Base-by-base conservation (phyloP, 23 tunicate species). In the Halocynthia aurantium region DNA sequence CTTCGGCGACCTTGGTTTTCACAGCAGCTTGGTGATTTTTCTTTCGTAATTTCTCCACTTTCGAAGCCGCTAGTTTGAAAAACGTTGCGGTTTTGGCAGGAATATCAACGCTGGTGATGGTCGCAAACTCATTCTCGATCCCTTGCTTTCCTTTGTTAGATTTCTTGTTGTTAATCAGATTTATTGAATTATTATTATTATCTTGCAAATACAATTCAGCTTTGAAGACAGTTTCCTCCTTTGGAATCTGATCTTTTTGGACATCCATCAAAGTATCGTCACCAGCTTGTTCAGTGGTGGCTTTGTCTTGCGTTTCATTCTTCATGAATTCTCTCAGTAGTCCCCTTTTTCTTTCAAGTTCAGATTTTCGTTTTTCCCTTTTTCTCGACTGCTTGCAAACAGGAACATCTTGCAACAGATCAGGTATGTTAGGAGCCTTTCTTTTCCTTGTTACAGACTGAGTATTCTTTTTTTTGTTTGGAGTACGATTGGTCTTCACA, bases 51-150 rank as follows among this genome's bases (percentile, higher is more conserved):
- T 69, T 62, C 11, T 82, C 56, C 0, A 61, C 69, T 79, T 82
- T 87, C 17, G 76, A 69, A 8, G 70, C 80, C 20, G 86, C 94
- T 15, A 75, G 58, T 56, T 76, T 82, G 10, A 86, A 55, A 69
- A 86, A 86, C 6, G 93, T 66, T 0, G 93, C 51, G 8, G 60
- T 75, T 0, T 31, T 31, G 44, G 44, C 44, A 31, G 44, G 44
- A 31, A 31, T 31, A 31, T 31, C 44, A 31, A 31, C 44, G 44
- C 44, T 31, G 44, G 44, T 31, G 4, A 31, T 31, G 2, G 44
- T 31, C 44, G 44, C 44, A 31, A 31, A 31, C 44, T 31, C 44
- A 31, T 31, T 31, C 44, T 31, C 44, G 4, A 31, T 31, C 4
- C 4, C 44, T 31, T 0, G 44, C 44, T 31, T 31, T 31, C 44